Percentiles rank a stretch among this genome's conserved stretches.
Conservation (phyloP, 37 sponge, comb jelly and placozoan genomes). For the Spongilla lacustris region DNA sequence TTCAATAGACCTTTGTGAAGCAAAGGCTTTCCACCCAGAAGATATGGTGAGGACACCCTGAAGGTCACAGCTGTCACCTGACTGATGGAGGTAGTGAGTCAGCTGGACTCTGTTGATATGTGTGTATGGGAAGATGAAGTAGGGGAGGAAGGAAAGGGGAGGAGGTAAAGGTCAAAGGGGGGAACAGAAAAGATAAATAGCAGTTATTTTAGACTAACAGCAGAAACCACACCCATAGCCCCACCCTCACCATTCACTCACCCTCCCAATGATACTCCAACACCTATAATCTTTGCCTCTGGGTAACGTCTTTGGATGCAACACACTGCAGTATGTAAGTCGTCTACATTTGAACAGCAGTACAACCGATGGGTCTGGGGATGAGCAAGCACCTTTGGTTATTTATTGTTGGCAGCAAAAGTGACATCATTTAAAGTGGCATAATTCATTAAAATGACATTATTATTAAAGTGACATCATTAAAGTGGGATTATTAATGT, state of each 20-base stretch:
- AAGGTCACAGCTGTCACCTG: slow-evolving; percentile 31
- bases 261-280: slow-evolving; percentile 90
- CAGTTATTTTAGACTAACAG: not conserved
- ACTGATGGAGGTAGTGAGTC: slow-evolving; percentile 52
- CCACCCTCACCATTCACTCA: slow-evolving; percentile 60
- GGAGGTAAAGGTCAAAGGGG: too few species aligned
- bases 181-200: not conserved
- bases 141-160: not conserved
- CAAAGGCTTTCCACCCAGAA: slow-evolving; percentile 36
- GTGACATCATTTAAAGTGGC: too few species aligned
- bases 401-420: too few species aligned
- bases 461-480: too few species aligned
- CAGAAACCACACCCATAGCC: not conserved
- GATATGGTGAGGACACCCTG: slow-evolving; percentile 45
- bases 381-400: too few species aligned
- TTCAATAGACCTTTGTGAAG: slow-evolving; percentile 26
- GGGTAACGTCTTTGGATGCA: slow-evolving; percentile 48
- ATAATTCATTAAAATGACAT: too few species aligned
- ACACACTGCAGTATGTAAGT: slow-evolving; percentile 57
- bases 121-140: not conserved
- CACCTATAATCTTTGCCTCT: slow-evolving; percentile 56
- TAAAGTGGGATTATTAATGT: too few species aligned
- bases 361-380: slow-evolving; percentile 64
- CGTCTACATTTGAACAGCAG: slow-evolving; percentile 67
- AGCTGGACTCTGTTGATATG: slow-evolving; percentile 48